Evolutionary conservation across 2,888 invertebrate genomes (phyloP), one percentile per base, ranked within the genome.

Genomic region (Cacoxenus indagator): DNA sequence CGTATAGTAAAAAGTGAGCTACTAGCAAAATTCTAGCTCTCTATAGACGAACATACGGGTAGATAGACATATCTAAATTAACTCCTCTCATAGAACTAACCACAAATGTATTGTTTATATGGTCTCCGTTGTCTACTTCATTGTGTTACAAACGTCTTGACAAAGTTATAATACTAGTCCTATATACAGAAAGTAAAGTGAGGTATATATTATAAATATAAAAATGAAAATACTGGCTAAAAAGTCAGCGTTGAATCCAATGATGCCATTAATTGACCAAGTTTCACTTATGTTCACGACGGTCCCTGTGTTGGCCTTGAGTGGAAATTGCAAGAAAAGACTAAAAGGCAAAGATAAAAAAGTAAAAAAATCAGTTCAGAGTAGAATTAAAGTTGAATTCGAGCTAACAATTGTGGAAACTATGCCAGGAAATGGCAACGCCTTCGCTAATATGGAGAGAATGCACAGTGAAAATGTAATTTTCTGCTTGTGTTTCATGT

Each of bases 191-290:
- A n/a, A n/a, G n/a, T n/a, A n/a, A n/a, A n/a, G 43, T 17, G 24
- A 43, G 24, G n/a, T 43, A 61, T 27, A 57, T 43, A 61, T 1
- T 24, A 57, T 26, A 24, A 29, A 57, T 57, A 24, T 4, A 57
- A 57, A 57, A 11, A 57, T 24, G n/a, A 1, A 48, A 48, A 48
- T 48, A 37, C 43, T 61, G 61, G 37, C 37, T 80, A 76, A 80
- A 80, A 80, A 83, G 82, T 83, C 78, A 80, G 14, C 81, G 84
- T 82, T 81, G 80, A 82, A 81, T 83, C 84, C 84, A 80, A 83
- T 84, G 81, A 83, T 84, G 81, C 83, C 81, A 84, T 81, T 81
- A 81, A 81, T 81, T 81, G 81, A 83, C 84, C 84, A 84, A 81
- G 81, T 81, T 81, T 83, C 83, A 83, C 82, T 83, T 80, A 83